A percentile compares a stretch with the other conserved stretches of the same genome.
phyloP scores from a whole-genome alignment of 2,888 invertebrate species.

The Penaeus monodon region DNA sequence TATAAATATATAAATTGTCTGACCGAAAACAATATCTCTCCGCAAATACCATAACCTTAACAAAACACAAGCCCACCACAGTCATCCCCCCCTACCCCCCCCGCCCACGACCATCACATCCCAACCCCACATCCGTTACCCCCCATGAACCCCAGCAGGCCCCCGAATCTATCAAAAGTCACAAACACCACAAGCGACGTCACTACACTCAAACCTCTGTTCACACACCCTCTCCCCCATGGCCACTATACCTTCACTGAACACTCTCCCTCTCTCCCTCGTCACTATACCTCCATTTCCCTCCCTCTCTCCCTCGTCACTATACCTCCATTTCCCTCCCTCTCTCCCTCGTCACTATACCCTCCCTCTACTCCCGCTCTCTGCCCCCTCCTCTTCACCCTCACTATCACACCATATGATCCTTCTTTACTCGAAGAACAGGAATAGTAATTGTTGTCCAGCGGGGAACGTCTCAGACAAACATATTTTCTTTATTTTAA shows the following conservation, averaged over 20 bases:
- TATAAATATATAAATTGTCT: no score
- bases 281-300: not conserved
- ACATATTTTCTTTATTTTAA: no score
- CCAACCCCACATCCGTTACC: not conserved
- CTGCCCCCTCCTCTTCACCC: not conserved
- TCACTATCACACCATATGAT: not conserved
- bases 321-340: not conserved
- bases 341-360: conserved; percentile 29
- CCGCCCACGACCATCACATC: not conserved
- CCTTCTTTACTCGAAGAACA: not conserved
- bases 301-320: not conserved
- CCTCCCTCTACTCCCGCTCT: not conserved
- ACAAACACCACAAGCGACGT: no score
- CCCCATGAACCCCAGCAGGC: not conserved
- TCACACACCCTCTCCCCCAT: no score
- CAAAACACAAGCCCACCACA: not conserved
- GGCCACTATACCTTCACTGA: no score
- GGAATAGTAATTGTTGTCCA: not conserved
- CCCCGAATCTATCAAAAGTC: not conserved
- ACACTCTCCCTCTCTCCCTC: not conserved
- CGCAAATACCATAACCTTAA: not conserved
- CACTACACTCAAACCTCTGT: no score
- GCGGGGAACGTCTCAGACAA: no score
- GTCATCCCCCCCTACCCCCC: not conserved
- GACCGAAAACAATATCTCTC: not conserved